A percentile compares a stretch with the other conserved stretches of the same genome.
These are phyloP conservation scores for Poeciliopsis turrubarensis DNA, from an alignment of 2,113 vertebrate species.

Conservation along the genomic window DNA sequence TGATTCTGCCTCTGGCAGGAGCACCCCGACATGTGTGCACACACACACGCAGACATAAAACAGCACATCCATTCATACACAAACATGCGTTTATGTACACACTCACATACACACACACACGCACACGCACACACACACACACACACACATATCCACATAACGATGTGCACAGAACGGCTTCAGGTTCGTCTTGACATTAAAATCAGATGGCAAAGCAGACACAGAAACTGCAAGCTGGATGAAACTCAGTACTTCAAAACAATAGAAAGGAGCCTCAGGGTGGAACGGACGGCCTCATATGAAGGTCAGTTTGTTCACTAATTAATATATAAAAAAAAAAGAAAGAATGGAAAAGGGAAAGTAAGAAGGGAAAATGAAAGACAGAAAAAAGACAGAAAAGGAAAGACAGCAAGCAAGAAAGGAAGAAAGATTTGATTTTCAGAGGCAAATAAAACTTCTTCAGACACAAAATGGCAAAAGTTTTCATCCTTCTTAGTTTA, in stretches of 20 bases:
- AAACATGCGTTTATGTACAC: conserved; percentile 1
- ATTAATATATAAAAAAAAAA: conserved; percentile 7
- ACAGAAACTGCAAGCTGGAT: conserved; percentile 61
- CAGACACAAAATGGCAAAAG: too few relatives aligned
- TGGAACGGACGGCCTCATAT: conserved; percentile 45
- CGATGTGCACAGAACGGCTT: conserved; percentile 15
- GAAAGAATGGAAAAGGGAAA: background rate
- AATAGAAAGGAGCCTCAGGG: conserved; percentile 49
- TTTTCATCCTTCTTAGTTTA: too few relatives aligned
- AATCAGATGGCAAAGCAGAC: conserved; percentile 61
- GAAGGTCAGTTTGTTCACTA: conserved; percentile 23
- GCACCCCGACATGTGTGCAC: conserved; percentile 31
- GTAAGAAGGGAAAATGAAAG: background rate
- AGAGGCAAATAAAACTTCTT: background rate
- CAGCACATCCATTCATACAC: conserved; percentile 6
- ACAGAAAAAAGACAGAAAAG: too few relatives aligned
- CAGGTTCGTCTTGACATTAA: conserved; percentile 56
- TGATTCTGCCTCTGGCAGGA: conserved; percentile 67
- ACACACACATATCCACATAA: background rate
- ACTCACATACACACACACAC: background rate
- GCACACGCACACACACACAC: conserved; percentile 5
- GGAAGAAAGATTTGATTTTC: background rate
- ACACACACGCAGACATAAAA: conserved; percentile 7
- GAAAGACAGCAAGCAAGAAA: background rate
- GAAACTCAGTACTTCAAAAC: conserved; percentile 68